Conservation (phyloP, 1,140 invertebrate species). For the Copidosoma floridanum region DNA sequence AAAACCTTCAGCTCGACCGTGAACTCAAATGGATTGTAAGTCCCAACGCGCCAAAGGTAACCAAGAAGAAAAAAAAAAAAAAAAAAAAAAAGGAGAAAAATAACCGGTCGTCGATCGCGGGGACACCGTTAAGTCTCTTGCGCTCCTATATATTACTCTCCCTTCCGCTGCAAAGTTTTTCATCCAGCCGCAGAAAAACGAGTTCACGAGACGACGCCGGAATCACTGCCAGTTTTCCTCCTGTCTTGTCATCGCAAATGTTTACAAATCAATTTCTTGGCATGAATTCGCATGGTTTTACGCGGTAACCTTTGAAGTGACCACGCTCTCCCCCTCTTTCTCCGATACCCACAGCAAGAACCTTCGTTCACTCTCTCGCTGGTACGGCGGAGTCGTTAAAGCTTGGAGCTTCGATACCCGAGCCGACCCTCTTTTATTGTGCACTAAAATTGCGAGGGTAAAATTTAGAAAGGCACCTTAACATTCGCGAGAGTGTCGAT, state of each 20-base stretch:
- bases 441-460: no score
- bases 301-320: neutral
- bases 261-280: neutral
- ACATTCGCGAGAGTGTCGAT: no score
- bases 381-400: no score
- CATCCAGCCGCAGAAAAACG: neutral
- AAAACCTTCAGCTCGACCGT: neutral
- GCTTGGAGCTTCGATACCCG: no score
- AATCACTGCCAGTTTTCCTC: constrained; percentile 18
- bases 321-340: no score
- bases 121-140: constrained; percentile 10
- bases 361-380: no score
- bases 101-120: constrained; percentile 5
- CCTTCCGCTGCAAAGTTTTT: neutral
- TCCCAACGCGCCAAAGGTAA: no score
- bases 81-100: neutral
- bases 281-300: neutral
- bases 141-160: no score
- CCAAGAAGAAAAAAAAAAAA: neutral
- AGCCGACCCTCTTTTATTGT: no score
- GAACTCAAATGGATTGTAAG: constrained; percentile 9
- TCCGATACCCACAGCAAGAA: no score
- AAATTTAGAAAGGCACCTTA: no score
- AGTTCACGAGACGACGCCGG: neutral
- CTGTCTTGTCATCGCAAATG: neutral